Evolutionary conservation across 2,888 invertebrate species (phyloP), one percentile per base, ranked within the genome.

Genomic region (Cheilosia grossa): DNA sequence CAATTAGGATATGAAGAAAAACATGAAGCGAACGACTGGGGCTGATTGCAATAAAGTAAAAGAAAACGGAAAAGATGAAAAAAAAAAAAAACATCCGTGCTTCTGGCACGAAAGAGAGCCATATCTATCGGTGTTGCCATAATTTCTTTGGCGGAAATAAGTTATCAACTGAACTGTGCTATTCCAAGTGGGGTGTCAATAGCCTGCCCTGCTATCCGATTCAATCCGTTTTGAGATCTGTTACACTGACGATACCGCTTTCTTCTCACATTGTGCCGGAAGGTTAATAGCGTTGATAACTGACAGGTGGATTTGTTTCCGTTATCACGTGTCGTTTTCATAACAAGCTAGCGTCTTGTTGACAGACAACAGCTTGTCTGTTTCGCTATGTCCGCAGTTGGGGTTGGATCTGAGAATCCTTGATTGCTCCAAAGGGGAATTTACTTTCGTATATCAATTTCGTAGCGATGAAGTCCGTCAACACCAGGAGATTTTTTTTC

Each of bases 1-100:
- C 82, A 73, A 82, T 82, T 73, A 79, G 54, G 73, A 79, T 40
- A 79, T 67, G 79, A 67, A 72, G 64, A 59, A 61, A 67, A 67
- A 82, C 24, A 51, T 40, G 61, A 70, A 77, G 70, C 53, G 59
- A 67, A 78, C 37, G 72, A 67, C 19, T 27, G 21, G 9, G 24
- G 44, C 40, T 66, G 61, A 37, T 47, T 63, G 51, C n/a, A 13
- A 54, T 53, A 42, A 27, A 58, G 19, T 53, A 42, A 51, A 40
- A 40, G 27, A 73, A 44, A 30, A 10, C 37, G 6, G 54, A 74
- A 30, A 7, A 17, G 17, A 30, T 4, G 27, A 17, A 47, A 30
- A 24, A 53, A 51, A 51, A 21, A 21, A 21, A n/a, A 15, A 9
- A 15, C 1, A 15, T 17, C 61, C 37, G 33, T 69, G 6, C 13